A percentile compares a stretch with the other conserved stretches of the same genome.
phyloP scores from a whole-genome alignment of 2,888 invertebrate species.

The Apotomis betuletana region DNA sequence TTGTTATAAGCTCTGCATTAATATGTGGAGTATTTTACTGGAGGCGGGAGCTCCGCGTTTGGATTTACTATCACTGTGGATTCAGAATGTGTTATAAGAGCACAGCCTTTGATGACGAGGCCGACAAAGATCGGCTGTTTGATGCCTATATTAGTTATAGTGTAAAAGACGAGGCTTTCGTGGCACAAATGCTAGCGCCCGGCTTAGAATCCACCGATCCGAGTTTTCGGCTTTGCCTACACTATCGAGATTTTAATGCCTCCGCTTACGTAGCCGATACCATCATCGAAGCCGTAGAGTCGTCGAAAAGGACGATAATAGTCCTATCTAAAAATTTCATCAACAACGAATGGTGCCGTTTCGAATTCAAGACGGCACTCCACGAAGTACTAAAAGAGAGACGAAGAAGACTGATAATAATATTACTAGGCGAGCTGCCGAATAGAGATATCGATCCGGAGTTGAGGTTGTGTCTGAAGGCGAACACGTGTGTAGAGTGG shows the following conservation, averaged over 20 bases:
- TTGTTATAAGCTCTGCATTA: conserved; percentile 89
- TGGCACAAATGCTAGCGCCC: conserved; percentile 93
- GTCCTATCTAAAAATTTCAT: conserved; percentile 96
- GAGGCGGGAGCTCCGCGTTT: conserved; percentile 91
- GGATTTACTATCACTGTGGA: conserved; percentile 94
- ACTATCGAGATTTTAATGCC: conserved; percentile 95
- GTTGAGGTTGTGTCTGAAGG: conserved; percentile 93
- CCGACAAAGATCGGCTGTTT: conserved; percentile 93
- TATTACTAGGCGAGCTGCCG: conserved; percentile 94
- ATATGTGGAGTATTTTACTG: conserved; percentile 92
- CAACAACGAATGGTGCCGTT: conserved; percentile 97
- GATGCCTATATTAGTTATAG: conserved; percentile 98
- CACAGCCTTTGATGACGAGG: conserved; percentile 90
- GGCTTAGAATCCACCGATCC: conserved; percentile 92
- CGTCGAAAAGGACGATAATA: conserved; percentile 94
- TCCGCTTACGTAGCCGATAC: conserved; percentile 96
- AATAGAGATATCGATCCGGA: conserved; percentile 95
- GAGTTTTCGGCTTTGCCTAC: conserved; percentile 93
- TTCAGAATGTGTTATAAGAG: conserved; percentile 94
- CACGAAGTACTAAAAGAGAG: conserved; percentile 95
- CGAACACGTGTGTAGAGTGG: conserved; percentile 96
- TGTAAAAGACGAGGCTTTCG: conserved; percentile 95
- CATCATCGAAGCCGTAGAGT: conserved; percentile 95
- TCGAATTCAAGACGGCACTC: conserved; percentile 97
- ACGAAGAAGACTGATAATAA: conserved; percentile 93